Conservation (phyloP, 2,888 invertebrate genomes). For the Agapetus fuscipes region DNA sequence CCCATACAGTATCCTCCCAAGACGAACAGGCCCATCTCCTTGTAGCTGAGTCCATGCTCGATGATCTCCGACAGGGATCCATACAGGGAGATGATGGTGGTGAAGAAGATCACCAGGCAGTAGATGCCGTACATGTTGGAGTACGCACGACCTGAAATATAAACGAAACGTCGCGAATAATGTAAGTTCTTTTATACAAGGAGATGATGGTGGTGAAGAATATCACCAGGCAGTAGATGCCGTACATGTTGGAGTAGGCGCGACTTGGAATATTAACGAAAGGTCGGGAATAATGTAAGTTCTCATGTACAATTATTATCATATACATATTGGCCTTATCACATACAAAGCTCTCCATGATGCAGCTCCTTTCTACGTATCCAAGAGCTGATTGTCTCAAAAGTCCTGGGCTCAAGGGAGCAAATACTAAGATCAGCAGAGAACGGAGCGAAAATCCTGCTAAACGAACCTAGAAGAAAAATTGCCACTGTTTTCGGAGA, state of each 20-base stretch:
- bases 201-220: constrained; percentile 66
- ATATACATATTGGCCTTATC: too few relatives aligned
- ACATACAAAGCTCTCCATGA: too few relatives aligned
- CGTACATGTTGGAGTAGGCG: constrained; percentile 69
- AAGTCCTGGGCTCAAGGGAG: too few relatives aligned
- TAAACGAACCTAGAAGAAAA: too few relatives aligned
- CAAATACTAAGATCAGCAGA: too few relatives aligned
- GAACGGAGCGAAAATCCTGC: too few relatives aligned
- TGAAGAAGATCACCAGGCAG: constrained; percentile 62
- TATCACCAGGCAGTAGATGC: constrained; percentile 63
- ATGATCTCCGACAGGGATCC: constrained; percentile 62
- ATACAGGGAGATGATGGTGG: constrained; percentile 62
- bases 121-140: constrained; percentile 71
- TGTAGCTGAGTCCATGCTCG: constrained; percentile 61
- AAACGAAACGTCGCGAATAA: too few relatives aligned
- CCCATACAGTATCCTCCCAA: constrained; percentile 64
- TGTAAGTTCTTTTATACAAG: too few relatives aligned
- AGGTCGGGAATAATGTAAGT: too few relatives aligned
- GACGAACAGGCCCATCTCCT: constrained; percentile 60
- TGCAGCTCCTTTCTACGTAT: too few relatives aligned
- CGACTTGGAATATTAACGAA: constrained; percentile 39
- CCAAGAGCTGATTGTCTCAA: too few relatives aligned
- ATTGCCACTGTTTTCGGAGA: too few relatives aligned
- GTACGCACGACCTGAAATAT: constrained; percentile 49
- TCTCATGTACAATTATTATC: constrained; percentile 37